phyloP scores from a whole-genome alignment of 1,140 invertebrate genomes.

The Ephestia elutella region DNA sequence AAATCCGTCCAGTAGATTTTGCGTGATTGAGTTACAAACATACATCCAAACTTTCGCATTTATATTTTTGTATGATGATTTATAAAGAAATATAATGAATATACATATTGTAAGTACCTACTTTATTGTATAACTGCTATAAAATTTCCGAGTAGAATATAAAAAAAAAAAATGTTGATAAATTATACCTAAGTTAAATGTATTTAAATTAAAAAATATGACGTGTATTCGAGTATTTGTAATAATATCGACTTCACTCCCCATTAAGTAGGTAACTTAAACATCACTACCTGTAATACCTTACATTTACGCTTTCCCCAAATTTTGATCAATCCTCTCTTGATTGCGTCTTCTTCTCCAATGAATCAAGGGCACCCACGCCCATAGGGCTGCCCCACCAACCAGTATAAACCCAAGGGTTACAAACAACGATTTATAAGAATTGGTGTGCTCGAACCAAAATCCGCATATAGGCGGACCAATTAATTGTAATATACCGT shows the following conservation, averaged over 20 bases:
- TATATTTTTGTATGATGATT: too few relatives aligned
- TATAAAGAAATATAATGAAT: too few relatives aligned
- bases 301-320: neutral
- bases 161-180: too few relatives aligned
- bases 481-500: slow-evolving; percentile 85
- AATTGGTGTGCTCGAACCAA: slow-evolving; percentile 77
- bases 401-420: slow-evolving; percentile 83
- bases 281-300: neutral
- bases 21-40: too few relatives aligned
- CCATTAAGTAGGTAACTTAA: neutral
- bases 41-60: too few relatives aligned
- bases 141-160: too few relatives aligned
- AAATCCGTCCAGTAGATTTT: too few relatives aligned
- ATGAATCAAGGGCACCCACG: slow-evolving; percentile 81
- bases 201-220: too few relatives aligned
- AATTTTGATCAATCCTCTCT: neutral
- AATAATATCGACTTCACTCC: neutral
- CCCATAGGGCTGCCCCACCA: slow-evolving; percentile 83
- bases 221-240: neutral
- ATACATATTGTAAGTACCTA: too few relatives aligned
- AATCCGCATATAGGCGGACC: slow-evolving; percentile 86
- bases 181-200: too few relatives aligned
- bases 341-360: slow-evolving; percentile 46
- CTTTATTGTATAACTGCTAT: too few relatives aligned
- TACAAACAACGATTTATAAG: slow-evolving; percentile 82